Evolutionary conservation across 2,888 invertebrate species (phyloP), one percentile per base, ranked within the genome.

Genomic region (Philereme transversata): DNA sequence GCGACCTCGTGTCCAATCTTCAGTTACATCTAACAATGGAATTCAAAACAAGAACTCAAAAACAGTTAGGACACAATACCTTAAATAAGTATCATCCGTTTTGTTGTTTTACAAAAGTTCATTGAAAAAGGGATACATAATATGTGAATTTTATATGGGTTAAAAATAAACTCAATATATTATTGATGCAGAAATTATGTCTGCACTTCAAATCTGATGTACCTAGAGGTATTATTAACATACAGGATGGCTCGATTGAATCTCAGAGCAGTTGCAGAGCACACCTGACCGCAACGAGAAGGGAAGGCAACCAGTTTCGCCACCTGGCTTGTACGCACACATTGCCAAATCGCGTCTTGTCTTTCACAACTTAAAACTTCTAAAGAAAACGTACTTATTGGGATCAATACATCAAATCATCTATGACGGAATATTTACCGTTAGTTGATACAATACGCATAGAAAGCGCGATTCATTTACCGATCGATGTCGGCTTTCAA

Each of bases 301-400:
- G 78, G 78, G 77, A 76, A 75, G 71, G 72, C 75, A 88, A 90
- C 88, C 85, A 86, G 89, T 90, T 90, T 84, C 68, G 65, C 79
- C 86, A 87, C 78, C 84, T 87, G 86, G 85, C 74, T 70, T 66
- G 68, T 64, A 70, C 71, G 71, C 75, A 70, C 74, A 79, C 75
- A 73, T 73, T 74, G 70, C 74, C 65, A 73, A 78, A 76, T 73
- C 71, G 61, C 71, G 74, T 69, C 73, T 73, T 75, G 71, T 67
- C 67, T 75, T 75, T 75, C 71, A 72, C 73, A 64, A 73, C 71
- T 69, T 71, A 72, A 73, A 64, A 73, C 71, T 69, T 67, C 66
- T 46, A 67, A 57, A 64, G 51, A 62, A 69, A 68, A 58, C 56
- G 51, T 65, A 22, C 22, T 22, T 46, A 51, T 41, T n/a, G 51